Base-by-base conservation (phyloP, 1,140 invertebrate genomes). In the Physella acuta region DNA sequence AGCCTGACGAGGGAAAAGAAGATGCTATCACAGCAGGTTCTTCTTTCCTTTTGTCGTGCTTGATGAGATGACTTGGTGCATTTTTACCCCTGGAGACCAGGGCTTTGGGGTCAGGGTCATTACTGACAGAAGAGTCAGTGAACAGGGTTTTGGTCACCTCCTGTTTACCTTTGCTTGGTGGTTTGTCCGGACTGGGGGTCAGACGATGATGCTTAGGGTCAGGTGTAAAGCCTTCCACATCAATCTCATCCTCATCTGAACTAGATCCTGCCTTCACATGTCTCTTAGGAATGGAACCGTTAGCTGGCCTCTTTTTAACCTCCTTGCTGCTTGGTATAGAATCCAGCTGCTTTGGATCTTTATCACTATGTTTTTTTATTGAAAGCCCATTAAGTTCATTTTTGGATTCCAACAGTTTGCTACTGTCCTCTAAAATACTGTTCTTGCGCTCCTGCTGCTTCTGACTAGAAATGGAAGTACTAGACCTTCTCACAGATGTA, bases 191-290 rank as follows among this genome's bases (percentile, higher is more conserved):
- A 31, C 17, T 20, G 3, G 20, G 11, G 8, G 36, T 36, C 5
- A 33, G 49, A 17, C 39, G 26, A 2, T 56, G 28, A 30, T 39
- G 30, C 16, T 8, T 37, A 4, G 24, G 24, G 24, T 67, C 64
- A 36, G 64, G 64, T 2, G 64, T 67, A 37, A 11, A 26, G 14
- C n/a, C 31, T 0, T 14, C 52, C 16, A 67, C 64, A 39, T 56
- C 52, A 51, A 67, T 56, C 4, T 67, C 64, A 20, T 34, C 62
- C 11, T 67, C 31, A 30, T 33, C 52, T 3, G 52, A 55, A 4
- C 52, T 30, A 8, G 61, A 63, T 8, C 20, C 28, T 30, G 53
- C 53, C 4, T 31, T 26, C 17, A 8, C n/a, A n/a, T n/a, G n/a
- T n/a, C n/a, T n/a, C n/a, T n/a, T n/a, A n/a, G 36, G 2, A n/a